Conservation (phyloP, 2,113 vertebrate species). For the Pungitius pungitius region DNA sequence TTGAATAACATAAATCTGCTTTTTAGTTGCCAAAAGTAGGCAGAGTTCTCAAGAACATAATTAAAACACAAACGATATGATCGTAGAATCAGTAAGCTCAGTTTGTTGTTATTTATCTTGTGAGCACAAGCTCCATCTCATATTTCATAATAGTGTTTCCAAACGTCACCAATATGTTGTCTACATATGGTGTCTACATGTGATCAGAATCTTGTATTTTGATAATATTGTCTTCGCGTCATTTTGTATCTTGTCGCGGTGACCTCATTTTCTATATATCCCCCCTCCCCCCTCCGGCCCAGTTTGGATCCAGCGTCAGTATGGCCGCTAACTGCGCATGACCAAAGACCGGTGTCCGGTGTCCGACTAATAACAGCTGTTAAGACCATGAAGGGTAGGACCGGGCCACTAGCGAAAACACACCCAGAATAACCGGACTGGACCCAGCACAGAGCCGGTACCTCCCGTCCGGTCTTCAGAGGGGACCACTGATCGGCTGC, state of each 20-base stretch:
- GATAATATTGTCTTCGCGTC: neutral
- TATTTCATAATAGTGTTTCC: neutral
- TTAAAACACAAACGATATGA: neutral
- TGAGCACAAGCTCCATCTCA: neutral
- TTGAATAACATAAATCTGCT: neutral
- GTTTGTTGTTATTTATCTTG: neutral
- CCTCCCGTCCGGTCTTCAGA: neutral
- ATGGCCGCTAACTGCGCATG: constrained; percentile 54
- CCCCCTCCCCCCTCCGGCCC: too few species aligned
- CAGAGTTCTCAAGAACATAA: neutral
- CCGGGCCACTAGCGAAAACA: constrained; percentile 5
- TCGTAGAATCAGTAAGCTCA: neutral
- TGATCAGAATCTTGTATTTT: neutral
- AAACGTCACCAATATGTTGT: neutral
- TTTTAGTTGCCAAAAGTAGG: neutral
- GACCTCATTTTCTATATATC: too few species aligned
- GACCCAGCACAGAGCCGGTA: neutral
- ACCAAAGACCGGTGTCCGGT: constrained; percentile 62
- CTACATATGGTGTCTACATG: neutral
- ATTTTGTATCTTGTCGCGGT: too few species aligned
- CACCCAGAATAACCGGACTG: constrained; percentile 30
- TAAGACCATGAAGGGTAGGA: constrained; percentile 36
- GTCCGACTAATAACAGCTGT: constrained; percentile 70
- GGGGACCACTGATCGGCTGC: neutral
- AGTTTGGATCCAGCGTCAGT: constrained; percentile 27